These are phyloP conservation scores for Thamnophis elegans DNA, from an alignment of 2,797 vertebrate species.

Conservation along the genomic window DNA sequence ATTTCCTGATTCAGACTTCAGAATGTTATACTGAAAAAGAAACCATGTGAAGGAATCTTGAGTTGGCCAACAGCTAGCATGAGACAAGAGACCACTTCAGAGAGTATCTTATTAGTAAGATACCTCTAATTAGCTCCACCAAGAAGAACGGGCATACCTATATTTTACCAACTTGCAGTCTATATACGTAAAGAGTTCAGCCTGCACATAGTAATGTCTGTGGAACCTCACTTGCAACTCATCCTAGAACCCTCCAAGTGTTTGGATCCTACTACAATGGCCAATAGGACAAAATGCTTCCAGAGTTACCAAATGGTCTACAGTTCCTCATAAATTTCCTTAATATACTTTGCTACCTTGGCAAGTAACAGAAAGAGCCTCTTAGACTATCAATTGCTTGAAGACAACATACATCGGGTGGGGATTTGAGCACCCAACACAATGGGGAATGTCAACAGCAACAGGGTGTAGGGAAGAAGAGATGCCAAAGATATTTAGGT, in stretches of 20 bases:
- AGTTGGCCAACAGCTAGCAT: background rate
- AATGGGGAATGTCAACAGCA: background rate
- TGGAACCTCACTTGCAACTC: background rate
- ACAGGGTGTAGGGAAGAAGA: background rate
- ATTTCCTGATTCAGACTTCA: background rate
- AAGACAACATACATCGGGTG: background rate
- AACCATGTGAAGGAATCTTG: background rate
- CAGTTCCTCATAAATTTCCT: background rate
- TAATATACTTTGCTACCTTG: background rate
- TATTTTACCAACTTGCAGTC: background rate
- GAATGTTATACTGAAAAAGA: background rate
- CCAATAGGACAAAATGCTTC: background rate
- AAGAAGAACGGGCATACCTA: too few species aligned
- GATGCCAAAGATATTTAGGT: background rate
- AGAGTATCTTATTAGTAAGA: background rate
- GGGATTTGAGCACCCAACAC: too few species aligned
- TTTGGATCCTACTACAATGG: background rate
- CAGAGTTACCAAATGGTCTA: background rate
- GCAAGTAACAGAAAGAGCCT: background rate
- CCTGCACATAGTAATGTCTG: background rate
- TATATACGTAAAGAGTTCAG: background rate
- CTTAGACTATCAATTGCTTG: background rate
- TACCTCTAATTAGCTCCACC: background rate
- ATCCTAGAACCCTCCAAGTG: background rate
- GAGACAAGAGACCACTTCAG: background rate